Evolutionary conservation across 2,113 vertebrate species (phyloP), one percentile per base, ranked within the genome.

Genomic region (Hoplias malabaricus): DNA sequence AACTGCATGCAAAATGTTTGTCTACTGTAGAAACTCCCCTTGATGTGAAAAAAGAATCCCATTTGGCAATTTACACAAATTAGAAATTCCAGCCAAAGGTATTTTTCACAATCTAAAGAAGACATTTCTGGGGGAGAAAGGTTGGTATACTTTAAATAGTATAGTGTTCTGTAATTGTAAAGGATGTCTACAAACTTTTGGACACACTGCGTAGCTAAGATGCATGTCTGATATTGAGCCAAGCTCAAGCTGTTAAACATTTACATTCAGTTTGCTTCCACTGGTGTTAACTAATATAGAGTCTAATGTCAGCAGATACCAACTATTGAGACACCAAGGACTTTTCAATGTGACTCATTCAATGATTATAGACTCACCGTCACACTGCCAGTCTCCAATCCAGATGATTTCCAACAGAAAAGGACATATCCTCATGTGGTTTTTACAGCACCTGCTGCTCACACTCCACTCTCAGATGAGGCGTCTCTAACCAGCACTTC

Each of bases 401-500:
- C 43, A 54, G 33, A 48, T 53, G 25, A n/a, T 31, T 68, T 67
- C 34, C 74, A 27, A 14, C 19, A 66, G 29, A 75, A 66, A 66
- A 40, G 2, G 29, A 33, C 5, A n/a, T 11, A 29, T 75, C 59
- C 31, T 56, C 43, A 56, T 36, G 14, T 63, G 19, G 38, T n/a
- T 74, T n/a, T 31, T 31, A 6, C 69, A 50, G 31, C 73, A 76
- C 63, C 80, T 79, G 59, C 69, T 75, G 40, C 42, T 73, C 57
- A 73, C 72, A 54, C 65, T 63, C 29, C 56, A 38, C 62, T 65
- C 29, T 16, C 40, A 36, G 14, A 33, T 38, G 29, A 61, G 27
- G 33, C 53, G 33, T 57, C 16, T 65, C 10, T n/a, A 61, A 48
- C 54, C 23, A 73, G 27, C 13, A 16, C 36, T 48, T 59, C 14